These are phyloP conservation scores for Escarpia spicata DNA, from an alignment of 2,888 invertebrate species.

Conservation along the genomic window DNA sequence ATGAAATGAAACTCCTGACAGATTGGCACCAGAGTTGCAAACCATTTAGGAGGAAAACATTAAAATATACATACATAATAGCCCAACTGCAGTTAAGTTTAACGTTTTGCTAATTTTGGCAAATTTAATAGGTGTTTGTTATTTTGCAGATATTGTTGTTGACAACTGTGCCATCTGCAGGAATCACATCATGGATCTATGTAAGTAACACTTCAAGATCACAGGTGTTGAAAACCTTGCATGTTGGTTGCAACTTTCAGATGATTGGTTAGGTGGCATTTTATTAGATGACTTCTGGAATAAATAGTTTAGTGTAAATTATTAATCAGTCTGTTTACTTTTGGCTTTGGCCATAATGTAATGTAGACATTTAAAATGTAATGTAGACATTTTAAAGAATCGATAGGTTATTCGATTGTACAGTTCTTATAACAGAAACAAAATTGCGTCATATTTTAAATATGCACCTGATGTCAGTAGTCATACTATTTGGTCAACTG, in stretches of 20 bases:
- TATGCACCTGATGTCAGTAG: too few relatives aligned
- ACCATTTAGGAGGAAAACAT: too few relatives aligned
- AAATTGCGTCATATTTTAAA: too few relatives aligned
- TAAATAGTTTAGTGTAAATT: neutral
- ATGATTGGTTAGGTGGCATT: neutral
- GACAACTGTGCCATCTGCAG: constrained; percentile 99
- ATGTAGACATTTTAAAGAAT: too few relatives aligned
- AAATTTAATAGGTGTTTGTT: neutral
- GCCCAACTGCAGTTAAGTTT: neutral
- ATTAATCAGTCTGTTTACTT: neutral
- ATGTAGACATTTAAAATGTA: too few relatives aligned
- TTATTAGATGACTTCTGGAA: neutral
- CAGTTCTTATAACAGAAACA: too few relatives aligned
- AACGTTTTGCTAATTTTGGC: neutral
- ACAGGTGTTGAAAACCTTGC: neutral
- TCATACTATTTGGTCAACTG: too few relatives aligned
- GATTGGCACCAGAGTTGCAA: too few relatives aligned
- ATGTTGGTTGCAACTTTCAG: neutral
- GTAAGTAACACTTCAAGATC: constrained; percentile 65
- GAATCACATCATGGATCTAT: constrained; percentile 99
- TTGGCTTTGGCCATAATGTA: neutral
- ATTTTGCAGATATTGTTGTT: constrained; percentile 84
- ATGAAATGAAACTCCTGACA: too few relatives aligned
- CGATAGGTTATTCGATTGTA: too few relatives aligned
- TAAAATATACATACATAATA: neutral